phyloP scores from a whole-genome alignment of 2,888 invertebrate genomes.

The Dynastes hyllus region DNA sequence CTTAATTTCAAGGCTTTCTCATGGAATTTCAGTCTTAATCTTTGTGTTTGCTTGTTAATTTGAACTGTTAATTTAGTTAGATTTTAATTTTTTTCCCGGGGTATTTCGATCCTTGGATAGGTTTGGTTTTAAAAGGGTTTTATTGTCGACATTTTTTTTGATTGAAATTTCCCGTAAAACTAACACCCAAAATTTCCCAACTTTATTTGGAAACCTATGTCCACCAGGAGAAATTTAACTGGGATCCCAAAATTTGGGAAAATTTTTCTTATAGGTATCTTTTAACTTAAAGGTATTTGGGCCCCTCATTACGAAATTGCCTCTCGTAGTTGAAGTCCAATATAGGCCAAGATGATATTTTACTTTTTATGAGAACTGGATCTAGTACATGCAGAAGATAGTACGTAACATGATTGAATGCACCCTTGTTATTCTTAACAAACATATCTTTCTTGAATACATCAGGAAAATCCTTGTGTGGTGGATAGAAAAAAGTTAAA shows the following conservation, averaged over 20 bases:
- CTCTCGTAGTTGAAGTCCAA: conserved; percentile 63
- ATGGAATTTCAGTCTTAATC: conserved; percentile 57
- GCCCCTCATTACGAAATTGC: conserved; percentile 65
- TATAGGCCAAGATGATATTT: conserved; percentile 64
- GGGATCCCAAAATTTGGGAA: conserved; percentile 66
- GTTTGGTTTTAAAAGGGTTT: no score
- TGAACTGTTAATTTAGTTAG: conserved; percentile 56
- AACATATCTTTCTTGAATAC: conserved; percentile 68
- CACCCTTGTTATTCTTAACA: conserved; percentile 66
- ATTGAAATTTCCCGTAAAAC: conserved; percentile 62
- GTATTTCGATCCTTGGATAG: conserved; percentile 10
- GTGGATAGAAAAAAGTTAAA: conserved; percentile 61
- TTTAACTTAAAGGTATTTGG: conserved; percentile 65
- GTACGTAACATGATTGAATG: conserved; percentile 65
- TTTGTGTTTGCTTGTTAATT: conserved; percentile 56
- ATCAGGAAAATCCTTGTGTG: conserved; percentile 62
- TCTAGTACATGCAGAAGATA: conserved; percentile 65
- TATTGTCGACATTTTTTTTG: no score
- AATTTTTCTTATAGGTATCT: conserved; percentile 62
- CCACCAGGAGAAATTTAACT: conserved; percentile 68
- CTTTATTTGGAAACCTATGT: no score
- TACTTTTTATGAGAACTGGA: conserved; percentile 63
- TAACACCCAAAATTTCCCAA: no score
- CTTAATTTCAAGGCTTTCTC: conserved; percentile 52
- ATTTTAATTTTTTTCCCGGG: conserved; percentile 55